Base-by-base conservation (phyloP, 2,113 vertebrate species). In the Rhegmatorhina hoffmannsi region DNA sequence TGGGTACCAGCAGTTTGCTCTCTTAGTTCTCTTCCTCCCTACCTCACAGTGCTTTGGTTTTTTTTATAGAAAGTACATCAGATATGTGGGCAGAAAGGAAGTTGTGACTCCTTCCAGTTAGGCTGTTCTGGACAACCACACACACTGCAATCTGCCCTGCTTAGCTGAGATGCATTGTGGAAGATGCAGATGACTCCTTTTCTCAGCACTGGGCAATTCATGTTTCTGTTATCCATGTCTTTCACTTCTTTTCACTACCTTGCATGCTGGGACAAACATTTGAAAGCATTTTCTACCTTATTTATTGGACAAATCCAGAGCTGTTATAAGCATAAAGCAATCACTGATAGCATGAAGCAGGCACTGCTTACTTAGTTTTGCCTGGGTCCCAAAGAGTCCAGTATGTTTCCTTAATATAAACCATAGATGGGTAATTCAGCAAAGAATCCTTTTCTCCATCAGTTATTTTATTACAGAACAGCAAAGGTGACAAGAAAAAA, bases 401-500 rank as follows among this genome's bases (percentile, higher is more conserved):
- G 6, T 40, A 16, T 50, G 13, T 75, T 87, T 70, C 56, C 46
- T 84, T 84, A 75, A 63, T 60, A 63, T 9, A 72, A 89, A 52
- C 23, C 4, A 36, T 8, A 70, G 50, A 64, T 85, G 13, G 15
- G 13, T 62, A 87, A 83, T 77, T 55, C 67, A 86, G 50, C 28
- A 92, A 87, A 90, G 12, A 94, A 67, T 17, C 20, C 5, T 14
- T 46, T 90, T 83, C 84, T 8, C 36, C 46, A 47, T 87, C 59
- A 34, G 60, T 47, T 81, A 77, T 84, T 94, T 94, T 82, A 74
- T 66, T 73, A 66, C 47, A 63, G 74, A 85, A 85, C 11, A n/a
- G 33, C 59, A 76, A 94, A 80, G 20, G 25, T 93, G 74, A 90
- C 79, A 94, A 80, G 87, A 47, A 72, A 87, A 92, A 92, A 63